Percentiles rank a stretch among this genome's conserved stretches.
Conservation (phyloP, 35 echinoderm and acorn worm genomes). For the Diadema setosum region DNA sequence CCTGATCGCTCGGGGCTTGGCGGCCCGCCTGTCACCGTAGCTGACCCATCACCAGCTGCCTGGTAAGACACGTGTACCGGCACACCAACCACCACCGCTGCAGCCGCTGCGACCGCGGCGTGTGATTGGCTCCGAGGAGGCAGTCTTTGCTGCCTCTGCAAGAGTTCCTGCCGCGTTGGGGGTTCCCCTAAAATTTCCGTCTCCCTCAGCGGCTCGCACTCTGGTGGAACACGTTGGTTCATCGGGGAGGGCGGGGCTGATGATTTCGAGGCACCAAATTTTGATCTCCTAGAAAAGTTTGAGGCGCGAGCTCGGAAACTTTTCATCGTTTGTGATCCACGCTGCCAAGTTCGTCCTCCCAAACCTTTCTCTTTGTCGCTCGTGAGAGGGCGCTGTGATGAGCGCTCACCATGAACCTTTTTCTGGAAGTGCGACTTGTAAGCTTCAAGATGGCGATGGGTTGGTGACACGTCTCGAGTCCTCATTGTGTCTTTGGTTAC, state of each 20-base stretch:
- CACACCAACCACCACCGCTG: background rate
- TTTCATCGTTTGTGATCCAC: background rate
- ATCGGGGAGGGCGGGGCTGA: background rate
- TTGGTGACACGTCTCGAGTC: background rate
- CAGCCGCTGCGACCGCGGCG: background rate
- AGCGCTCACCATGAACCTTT: background rate
- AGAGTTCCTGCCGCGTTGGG: background rate
- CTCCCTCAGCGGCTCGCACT: background rate
- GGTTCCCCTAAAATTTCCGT: background rate
- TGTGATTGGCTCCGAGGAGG: background rate
- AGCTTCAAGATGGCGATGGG: slow-evolving; percentile 3
- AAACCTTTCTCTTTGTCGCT: background rate
- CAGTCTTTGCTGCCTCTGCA: background rate
- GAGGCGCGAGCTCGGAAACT: background rate
- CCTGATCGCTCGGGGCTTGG: background rate
- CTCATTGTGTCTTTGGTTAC: slow-evolving; percentile 4
- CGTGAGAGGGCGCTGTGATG: background rate
- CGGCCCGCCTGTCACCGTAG: background rate
- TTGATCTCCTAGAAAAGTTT: background rate
- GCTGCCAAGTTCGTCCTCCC: background rate
- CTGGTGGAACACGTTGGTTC: background rate
- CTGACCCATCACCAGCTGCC: background rate
- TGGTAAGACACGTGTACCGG: slow-evolving; percentile 8
- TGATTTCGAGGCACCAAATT: background rate
- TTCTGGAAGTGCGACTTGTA: background rate